These are phyloP conservation scores for Melikaiella ostensackeni DNA, from an alignment of 2,888 invertebrate genomes.

Conservation along the genomic window DNA sequence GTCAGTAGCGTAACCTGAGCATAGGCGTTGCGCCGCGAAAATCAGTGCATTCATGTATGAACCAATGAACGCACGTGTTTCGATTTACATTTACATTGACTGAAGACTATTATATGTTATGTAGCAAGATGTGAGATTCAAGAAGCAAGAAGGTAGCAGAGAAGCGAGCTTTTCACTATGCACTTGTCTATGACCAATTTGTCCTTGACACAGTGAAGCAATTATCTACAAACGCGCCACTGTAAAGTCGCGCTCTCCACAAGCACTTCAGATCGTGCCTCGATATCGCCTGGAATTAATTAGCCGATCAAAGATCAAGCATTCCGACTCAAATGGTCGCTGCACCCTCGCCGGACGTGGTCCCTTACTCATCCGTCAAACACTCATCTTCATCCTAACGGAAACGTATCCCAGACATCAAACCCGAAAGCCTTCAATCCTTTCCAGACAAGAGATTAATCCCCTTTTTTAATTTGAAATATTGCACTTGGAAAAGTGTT, in stretches of 20 bases:
- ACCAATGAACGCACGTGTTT: background rate
- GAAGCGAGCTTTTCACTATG: slow-evolving; percentile 32
- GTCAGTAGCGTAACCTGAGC: slow-evolving; percentile 3
- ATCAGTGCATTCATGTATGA: slow-evolving; percentile 10
- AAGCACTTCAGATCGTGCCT: slow-evolving; percentile 28
- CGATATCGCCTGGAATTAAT: slow-evolving; percentile 41
- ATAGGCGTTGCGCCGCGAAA: slow-evolving; percentile 7
- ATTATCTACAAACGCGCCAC: slow-evolving; percentile 44
- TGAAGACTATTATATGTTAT: slow-evolving; percentile 27
- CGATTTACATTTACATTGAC: slow-evolving; percentile 5
- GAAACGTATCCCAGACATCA: slow-evolving; percentile 5
- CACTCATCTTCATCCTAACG: slow-evolving; percentile 1
- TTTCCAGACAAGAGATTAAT: background rate
- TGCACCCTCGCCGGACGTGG: slow-evolving; percentile 33
- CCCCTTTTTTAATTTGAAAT: background rate
- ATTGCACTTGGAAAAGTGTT: background rate
- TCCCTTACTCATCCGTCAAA: background rate
- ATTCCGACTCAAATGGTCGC: slow-evolving; percentile 31
- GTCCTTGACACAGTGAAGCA: slow-evolving; percentile 64
- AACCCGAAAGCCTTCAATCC: background rate
- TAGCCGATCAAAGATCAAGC: slow-evolving; percentile 36
- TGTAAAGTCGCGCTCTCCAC: slow-evolving; percentile 27
- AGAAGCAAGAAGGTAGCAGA: background rate
- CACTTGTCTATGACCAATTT: slow-evolving; percentile 54
- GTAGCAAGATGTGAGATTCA: slow-evolving; percentile 29